A percentile compares a stretch with the other conserved stretches of the same genome.
These are phyloP conservation scores for Phaetusa simplex DNA, from an alignment of 2,113 vertebrate species.

Conservation along the genomic window DNA sequence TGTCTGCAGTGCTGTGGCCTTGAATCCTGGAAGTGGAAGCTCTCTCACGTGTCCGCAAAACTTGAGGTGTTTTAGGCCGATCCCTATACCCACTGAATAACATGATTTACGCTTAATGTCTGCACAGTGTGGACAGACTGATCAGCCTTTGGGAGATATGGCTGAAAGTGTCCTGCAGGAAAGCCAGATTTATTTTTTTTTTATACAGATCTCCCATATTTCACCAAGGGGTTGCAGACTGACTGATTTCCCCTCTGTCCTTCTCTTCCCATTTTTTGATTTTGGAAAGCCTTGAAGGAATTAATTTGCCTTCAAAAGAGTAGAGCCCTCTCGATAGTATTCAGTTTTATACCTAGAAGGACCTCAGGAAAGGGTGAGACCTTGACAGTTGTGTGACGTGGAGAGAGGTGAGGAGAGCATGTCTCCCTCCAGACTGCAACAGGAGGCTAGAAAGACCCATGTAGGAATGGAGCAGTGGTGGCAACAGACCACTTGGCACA, in stretches of 20 bases:
- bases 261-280: background rate
- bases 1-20: background rate
- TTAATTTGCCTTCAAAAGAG: background rate
- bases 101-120: background rate
- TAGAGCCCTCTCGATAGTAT: background rate
- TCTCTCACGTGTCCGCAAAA: fast-evolving
- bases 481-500: background rate
- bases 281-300: background rate
- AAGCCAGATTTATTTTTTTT: background rate
- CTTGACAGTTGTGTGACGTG: background rate
- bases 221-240: background rate
- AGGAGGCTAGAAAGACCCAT: background rate
- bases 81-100: background rate
- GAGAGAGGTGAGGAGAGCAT: background rate
- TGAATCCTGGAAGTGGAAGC: background rate
- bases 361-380: background rate
- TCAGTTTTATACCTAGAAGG: background rate
- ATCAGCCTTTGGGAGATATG: background rate
- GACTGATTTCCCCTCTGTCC: background rate
- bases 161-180: background rate
- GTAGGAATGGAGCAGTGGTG: background rate
- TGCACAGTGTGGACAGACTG: background rate
- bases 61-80: background rate
- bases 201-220: background rate
- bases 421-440: background rate